Percentiles rank a stretch among this genome's conserved stretches.
Evolutionary conservation across 2,797 vertebrate species (phyloP).

Genomic region (Streptopelia turtur): DNA sequence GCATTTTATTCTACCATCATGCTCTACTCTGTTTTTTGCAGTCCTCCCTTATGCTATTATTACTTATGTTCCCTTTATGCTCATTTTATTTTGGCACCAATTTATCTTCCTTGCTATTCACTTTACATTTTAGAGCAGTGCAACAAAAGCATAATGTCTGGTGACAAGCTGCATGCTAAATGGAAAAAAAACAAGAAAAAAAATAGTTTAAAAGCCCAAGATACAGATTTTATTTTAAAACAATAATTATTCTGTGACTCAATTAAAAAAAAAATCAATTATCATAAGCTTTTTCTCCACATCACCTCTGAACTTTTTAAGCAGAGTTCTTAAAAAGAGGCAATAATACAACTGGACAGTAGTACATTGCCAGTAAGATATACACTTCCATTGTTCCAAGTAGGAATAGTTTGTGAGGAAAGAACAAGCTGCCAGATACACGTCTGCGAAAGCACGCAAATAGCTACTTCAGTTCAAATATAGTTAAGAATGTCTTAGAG

Average conservation of each 20-base stretch:
- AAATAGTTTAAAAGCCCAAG: neutral
- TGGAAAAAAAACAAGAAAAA: neutral
- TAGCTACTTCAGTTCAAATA: neutral
- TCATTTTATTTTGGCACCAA: neutral
- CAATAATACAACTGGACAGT: neutral
- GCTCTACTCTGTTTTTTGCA: neutral
- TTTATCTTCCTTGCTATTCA: neutral
- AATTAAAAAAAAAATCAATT: neutral
- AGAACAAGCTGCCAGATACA: neutral
- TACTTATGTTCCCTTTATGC: no score
- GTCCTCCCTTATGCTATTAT: neutral
- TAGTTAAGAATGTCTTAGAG: neutral
- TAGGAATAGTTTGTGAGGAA: neutral
- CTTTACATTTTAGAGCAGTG: neutral
- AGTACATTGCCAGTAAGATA: neutral
- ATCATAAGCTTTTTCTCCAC: neutral
- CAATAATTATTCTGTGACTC: neutral
- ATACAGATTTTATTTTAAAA: neutral
- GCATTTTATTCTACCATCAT: neutral
- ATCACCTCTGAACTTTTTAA: neutral
- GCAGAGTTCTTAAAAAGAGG: neutral
- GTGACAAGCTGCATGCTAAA: neutral
- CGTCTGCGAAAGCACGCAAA: neutral
- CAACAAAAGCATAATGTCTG: neutral
- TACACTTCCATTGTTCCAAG: neutral